Conservation (phyloP, 1,140 invertebrate genomes). For the Trachymyrmex septentrionalis region DNA sequence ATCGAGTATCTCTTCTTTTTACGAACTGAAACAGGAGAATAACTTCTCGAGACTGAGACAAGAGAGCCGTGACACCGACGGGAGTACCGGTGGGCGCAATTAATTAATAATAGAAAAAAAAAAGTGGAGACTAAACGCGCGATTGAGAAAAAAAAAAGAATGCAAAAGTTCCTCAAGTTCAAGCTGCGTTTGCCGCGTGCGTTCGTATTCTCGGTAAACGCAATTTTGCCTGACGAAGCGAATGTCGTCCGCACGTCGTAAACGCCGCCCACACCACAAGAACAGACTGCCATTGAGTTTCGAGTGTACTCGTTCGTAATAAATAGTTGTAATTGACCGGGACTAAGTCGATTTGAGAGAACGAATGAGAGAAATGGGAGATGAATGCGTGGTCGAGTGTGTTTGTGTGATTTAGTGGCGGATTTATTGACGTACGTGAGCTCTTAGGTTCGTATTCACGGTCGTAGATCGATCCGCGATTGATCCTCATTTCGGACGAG, state of each 20-base stretch:
- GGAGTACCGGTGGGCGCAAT: conserved; percentile 41
- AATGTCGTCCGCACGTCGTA: conserved; percentile 43
- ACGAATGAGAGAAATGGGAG: background rate
- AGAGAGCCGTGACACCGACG: conserved; percentile 48
- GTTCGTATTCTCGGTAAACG: conserved; percentile 32
- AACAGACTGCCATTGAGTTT: conserved; percentile 77
- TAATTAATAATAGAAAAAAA: conserved; percentile 58
- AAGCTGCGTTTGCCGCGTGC: conserved; percentile 67
- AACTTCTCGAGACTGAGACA: conserved; percentile 54
- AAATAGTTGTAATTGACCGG: conserved; percentile 55
- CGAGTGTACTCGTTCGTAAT: conserved; percentile 70
- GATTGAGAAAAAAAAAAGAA: conserved; percentile 21
- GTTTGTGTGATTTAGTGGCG: conserved; percentile 40
- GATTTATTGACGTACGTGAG: conserved; percentile 14
- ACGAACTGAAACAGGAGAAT: conserved; percentile 48
- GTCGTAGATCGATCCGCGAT: no score
- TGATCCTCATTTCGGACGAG: no score
- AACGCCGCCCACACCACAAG: conserved; percentile 67
- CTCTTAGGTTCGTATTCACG: background rate
- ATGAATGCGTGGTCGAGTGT: conserved; percentile 22
- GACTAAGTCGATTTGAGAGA: conserved; percentile 38
- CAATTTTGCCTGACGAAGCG: conserved; percentile 43
- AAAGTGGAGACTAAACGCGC: conserved; percentile 35
- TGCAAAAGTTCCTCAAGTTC: conserved; percentile 71
- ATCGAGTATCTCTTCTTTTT: conserved; percentile 39